Evolutionary conservation across 2,797 vertebrate genomes (phyloP).

Genomic region (Mus minutoides): DNA sequence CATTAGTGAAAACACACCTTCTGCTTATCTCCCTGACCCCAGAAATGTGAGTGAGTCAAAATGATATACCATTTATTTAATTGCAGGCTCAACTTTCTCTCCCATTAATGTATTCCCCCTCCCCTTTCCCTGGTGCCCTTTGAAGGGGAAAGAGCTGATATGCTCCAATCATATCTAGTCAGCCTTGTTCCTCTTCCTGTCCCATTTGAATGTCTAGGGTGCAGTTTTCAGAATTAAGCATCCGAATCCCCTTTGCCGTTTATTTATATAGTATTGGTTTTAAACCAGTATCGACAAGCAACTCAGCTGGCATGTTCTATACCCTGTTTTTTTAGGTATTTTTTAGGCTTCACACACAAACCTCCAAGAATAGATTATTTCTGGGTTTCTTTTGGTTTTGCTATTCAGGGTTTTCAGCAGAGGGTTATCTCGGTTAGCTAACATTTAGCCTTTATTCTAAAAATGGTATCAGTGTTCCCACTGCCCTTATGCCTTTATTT

Average conservation of each 20-base stretch:
- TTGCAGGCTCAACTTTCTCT: neutral
- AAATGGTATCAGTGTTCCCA: neutral
- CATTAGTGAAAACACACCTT: constrained; percentile 54
- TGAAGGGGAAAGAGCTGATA: neutral
- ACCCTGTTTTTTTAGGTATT: neutral
- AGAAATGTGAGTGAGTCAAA: constrained; percentile 63
- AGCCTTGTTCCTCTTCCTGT: constrained; percentile 16
- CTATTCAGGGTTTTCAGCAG: neutral
- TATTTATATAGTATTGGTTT: constrained; percentile 55
- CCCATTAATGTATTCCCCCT: neutral
- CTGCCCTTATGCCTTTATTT: too few relatives aligned
- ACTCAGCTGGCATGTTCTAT: constrained; percentile 14
- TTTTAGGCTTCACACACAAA: neutral
- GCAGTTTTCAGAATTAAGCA: constrained; percentile 33
- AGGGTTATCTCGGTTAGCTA: neutral
- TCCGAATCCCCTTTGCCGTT: neutral
- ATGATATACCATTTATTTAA: constrained; percentile 42
- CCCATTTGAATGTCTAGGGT: constrained; percentile 33
- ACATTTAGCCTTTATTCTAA: neutral
- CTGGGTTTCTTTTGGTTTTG: neutral
- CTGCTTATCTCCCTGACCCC: neutral
- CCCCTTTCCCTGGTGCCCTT: neutral
- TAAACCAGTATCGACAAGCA: constrained; percentile 8
- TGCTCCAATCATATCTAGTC: neutral
- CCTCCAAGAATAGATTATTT: neutral